Base-by-base conservation (phyloP, 53 echinoderm and acorn worm species). In the Temnopleurus reevesii region DNA sequence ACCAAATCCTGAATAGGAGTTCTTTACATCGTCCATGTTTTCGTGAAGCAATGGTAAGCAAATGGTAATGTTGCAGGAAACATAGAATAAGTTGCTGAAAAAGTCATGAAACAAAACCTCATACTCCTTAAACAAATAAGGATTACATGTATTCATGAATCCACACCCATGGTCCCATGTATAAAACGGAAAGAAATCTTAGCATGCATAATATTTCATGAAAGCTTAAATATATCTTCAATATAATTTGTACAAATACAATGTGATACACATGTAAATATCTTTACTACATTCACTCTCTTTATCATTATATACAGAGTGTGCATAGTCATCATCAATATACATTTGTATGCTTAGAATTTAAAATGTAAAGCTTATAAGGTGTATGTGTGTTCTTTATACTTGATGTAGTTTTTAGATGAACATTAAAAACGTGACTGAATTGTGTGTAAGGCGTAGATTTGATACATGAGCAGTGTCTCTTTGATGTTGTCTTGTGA, bases 231-330 rank as follows among this genome's bases (percentile, higher is more conserved):
- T 71, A 41, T 71, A 71, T 41, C 71, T 31, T 7, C 5, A 41
- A 71, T 41, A 41, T 15, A 30, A 31, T 30, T 0, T 63, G 3
- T 66, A 71, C 41, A 41, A 43, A 38, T 71, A 71, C 10, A 8
- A 71, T n/a, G n/a, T n/a, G n/a, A n/a, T n/a, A n/a, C 43, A 71
- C 71, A 15, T 71, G 71, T 71, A 71, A 71, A 71, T 71, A 38
- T 71, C 49, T 49, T 12, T 12, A 12, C 15, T 23, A 38, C 41
- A n/a, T 18, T 63, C 34, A 15, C 34, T 63, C 17, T 33, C 71
- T 56, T 0, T 23, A 7, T 38, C 41, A 38, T 41, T 71, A 21
- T 65, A 5, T 64, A 34, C 64, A 64, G 3, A 38, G 71, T 19
- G 71, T 71, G 71, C 21, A 71, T 2, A 38, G 41, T 71, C 41